These are phyloP conservation scores for Orthonevra nobilis DNA, from an alignment of 2,888 invertebrate genomes.

Conservation along the genomic window DNA sequence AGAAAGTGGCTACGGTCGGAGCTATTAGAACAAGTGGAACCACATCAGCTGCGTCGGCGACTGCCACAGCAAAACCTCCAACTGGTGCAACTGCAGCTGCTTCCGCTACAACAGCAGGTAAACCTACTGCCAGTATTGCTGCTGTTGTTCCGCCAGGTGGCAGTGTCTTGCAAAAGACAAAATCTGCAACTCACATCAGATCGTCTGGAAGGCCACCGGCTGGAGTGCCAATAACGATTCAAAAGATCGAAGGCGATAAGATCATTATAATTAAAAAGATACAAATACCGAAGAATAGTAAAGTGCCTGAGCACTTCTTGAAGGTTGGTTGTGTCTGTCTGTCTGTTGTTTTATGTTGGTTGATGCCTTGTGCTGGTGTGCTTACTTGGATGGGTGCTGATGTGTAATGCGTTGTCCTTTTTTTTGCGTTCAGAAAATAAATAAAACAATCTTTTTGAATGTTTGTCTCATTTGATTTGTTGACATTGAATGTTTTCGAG, in stretches of 20 bases:
- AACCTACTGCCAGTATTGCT: too few relatives aligned
- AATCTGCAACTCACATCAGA: constrained; percentile 46
- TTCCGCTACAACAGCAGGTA: constrained; percentile 31
- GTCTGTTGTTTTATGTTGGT: constrained; percentile 35
- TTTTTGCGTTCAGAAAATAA: too few relatives aligned
- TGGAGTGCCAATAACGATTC: constrained; percentile 79
- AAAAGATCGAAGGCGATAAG: constrained; percentile 80
- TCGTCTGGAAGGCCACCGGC: constrained; percentile 74
- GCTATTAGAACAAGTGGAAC: constrained; percentile 72
- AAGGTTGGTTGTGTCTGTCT: constrained; percentile 77
- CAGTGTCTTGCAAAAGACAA: constrained; percentile 43
- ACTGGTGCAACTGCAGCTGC: constrained; percentile 41
- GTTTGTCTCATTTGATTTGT: not conserved
- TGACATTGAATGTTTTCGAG: not conserved
- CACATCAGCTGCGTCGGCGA: constrained; percentile 56
- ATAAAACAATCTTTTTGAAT: constrained; percentile 20
- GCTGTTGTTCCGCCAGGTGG: constrained; percentile 30
- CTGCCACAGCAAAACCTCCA: constrained; percentile 67
- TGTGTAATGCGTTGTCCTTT: constrained; percentile 44
- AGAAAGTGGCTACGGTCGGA: constrained; percentile 72
- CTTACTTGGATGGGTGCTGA: constrained; percentile 53
- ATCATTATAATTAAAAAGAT: constrained; percentile 80
- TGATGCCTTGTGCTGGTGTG: too few relatives aligned
- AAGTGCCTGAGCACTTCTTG: constrained; percentile 78
- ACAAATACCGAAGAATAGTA: constrained; percentile 79